A percentile compares a stretch with the other conserved stretches of the same genome.
These are phyloP conservation scores for Rousettus madagascariensis DNA, from an alignment of 2,797 vertebrate species.

Conservation along the genomic window DNA sequence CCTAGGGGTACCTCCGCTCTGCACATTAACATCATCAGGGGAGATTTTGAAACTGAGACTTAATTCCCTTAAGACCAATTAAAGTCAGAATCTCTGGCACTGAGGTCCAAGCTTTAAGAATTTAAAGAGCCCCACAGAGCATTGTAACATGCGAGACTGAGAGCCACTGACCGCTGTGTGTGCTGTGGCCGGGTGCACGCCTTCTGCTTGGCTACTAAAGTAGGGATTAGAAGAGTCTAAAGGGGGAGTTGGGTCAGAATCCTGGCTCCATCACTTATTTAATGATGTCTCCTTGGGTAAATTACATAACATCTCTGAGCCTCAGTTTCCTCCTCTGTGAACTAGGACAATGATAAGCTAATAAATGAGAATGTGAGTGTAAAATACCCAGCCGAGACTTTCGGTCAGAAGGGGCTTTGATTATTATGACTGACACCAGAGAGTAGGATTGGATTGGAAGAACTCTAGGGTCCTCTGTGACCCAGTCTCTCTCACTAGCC, in stretches of 20 bases:
- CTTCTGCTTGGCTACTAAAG: background rate
- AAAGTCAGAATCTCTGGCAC: background rate
- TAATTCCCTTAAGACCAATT: background rate
- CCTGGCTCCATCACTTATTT: background rate
- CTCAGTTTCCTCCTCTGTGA: background rate
- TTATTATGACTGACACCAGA: background rate
- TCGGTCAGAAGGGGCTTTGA: background rate
- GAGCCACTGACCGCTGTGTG: no score
- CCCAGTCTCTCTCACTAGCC: background rate
- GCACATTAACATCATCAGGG: background rate
- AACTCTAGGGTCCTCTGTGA: background rate
- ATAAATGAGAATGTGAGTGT: background rate
- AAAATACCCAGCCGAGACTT: background rate
- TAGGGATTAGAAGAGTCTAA: background rate
- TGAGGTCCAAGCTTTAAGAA: background rate
- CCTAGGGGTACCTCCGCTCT: background rate
- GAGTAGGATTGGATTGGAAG: background rate
- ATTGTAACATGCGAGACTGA: background rate
- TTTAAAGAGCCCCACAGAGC: background rate
- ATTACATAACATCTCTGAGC: background rate
- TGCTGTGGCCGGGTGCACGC: no score
- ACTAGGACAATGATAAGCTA: background rate
- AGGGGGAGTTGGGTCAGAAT: background rate
- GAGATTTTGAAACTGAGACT: background rate
- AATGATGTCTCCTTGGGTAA: background rate